Base-by-base conservation (phyloP, 1,140 invertebrate genomes). In the Lordiphosa mommai region DNA sequence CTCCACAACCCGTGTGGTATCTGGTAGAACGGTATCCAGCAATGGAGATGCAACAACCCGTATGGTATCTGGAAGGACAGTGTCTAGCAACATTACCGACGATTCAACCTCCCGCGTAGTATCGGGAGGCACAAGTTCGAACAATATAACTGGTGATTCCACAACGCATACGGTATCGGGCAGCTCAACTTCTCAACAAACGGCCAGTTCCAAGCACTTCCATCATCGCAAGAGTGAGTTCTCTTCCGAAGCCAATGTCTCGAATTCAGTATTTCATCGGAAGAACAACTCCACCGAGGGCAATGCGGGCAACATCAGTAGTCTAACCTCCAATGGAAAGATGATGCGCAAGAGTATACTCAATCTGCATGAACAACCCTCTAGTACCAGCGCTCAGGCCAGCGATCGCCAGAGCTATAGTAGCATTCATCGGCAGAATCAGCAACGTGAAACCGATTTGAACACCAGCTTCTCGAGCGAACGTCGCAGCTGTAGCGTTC, bases 301-400 rank as follows among this genome's bases (percentile, higher is more conserved):
- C 2, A 65, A 76, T 47, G 61, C 65, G 2, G 59, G 63, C 27
- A 86, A 93, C 6, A 72, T 93, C 4, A 84, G 93, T 3, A 92
- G 92, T 6, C 92, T 93, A 3, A 94, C 94, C n/a, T 93, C 94
- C 0, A 93, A 94, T 1, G 94, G 94, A 10, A 92, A 94, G 8
- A 93, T 94, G 68, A 94, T 95, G 76, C 91, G 93, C 20, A 95
- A 94, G 86, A 95, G 94, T 44, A 94, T 95, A 14, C 92, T 92
- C 0, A 95, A 95, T 82, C 88, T 95, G 0, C 92, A 93, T 12
- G 94, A 95, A 59, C 92, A 92, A 61, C 79, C 93, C 46, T 92
- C 77, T 0, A 86, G 72, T 43, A 57, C 41, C 14, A 61, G 51
- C 4, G 41, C 38, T 33, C 59, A 70, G 46, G 50, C 63, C 4